Base-by-base conservation (phyloP, 2,888 invertebrate species). In the Chironomus riparius region DNA sequence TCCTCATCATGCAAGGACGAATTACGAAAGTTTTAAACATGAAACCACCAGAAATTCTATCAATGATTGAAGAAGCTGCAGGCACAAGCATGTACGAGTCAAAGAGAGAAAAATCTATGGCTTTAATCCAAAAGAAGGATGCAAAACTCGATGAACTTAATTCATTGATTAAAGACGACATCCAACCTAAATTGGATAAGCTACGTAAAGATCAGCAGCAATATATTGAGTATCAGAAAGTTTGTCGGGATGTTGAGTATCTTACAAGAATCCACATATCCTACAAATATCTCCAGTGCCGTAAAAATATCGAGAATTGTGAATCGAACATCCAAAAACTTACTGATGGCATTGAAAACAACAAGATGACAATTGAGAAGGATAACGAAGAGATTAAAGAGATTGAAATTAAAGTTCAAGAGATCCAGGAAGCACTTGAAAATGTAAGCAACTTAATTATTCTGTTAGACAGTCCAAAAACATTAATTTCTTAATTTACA, bases 41-140 rank as follows among this genome's bases (percentile, higher is more conserved):
- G 98, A 99, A 98, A 82, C 97, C 99, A 0, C 89, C 90, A 68
- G 98, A 99, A 92, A 94, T 97, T 80, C 86, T 97, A 75, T 92
- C 94, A 0, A 97, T 99, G 97, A 91, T 99, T 76, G 99, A 99
- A 85, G 99, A 99, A 86, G 98, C 98, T 6, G 97, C 98, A 0
- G 98, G 99, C 1, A 98, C 98, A 0, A 91, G 94, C 80, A 92
- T 97, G 90, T 99, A 98, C 82, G 98, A 99, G 83, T 88, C 90
- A 0, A 99, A 99, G 83, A 94, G 94, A 79, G 92, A 93, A 80
- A 88, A 88, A 3, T 92, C 97, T 0, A 88, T 93, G 78, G 93
- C 90, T 81, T 92, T 92, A 0, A 94, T 99, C 76, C 92, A 92
- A 78, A 96, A 94, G 81, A 99, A 99, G 82, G 95, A 98, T 83